Evolutionary conservation across 2,888 invertebrate genomes (phyloP), one percentile per base, ranked within the genome.

Genomic region (Dasypolia templi): DNA sequence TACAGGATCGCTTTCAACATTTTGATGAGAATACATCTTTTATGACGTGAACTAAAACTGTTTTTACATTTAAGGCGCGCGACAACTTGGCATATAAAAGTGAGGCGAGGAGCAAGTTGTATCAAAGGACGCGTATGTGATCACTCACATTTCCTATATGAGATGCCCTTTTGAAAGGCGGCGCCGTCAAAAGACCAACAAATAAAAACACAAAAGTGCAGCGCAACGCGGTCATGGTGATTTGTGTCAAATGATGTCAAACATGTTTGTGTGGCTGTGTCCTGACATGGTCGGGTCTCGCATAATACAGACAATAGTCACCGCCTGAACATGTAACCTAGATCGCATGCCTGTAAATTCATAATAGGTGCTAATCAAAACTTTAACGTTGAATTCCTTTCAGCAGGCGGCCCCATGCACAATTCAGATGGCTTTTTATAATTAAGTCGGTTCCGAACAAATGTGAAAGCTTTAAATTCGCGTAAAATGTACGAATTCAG

Each of bases 1-100:
- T 77, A 77, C 86, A 87, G 85, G 84, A 88, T 88, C 83, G 84
- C 82, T 84, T 84, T 86, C 84, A 84, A 84, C 82, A 65, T 83
- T 82, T 82, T 84, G 86, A 86, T 81, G 85, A 79, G 81, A 84
- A 82, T 81, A 77, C 85, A 78, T 81, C 77, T 84, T 86, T 86
- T 86, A 86, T 85, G 83, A 76, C 74, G 65, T 51, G 66, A 79
- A 82, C 78, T 85, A 77, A 86, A 85, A 84, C 83, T 77, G 83
- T 86, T 86, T 86, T 81, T 56, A 72, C 74, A 76, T 78, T 84
- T 76, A 75, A 72, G 72, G 56, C 75, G 53, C 55, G 49, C 68
- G 46, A 79, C 72, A 75, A 67, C 65, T 59, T 46, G 63, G 29
- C 66, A 62, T 79, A 76, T 81, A 75, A 84, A 77, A 86, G 78